A percentile compares a stretch with the other conserved stretches of the same genome.
Conservation (phyloP, 2,888 invertebrate species). For the Gasteruption jaculator region DNA sequence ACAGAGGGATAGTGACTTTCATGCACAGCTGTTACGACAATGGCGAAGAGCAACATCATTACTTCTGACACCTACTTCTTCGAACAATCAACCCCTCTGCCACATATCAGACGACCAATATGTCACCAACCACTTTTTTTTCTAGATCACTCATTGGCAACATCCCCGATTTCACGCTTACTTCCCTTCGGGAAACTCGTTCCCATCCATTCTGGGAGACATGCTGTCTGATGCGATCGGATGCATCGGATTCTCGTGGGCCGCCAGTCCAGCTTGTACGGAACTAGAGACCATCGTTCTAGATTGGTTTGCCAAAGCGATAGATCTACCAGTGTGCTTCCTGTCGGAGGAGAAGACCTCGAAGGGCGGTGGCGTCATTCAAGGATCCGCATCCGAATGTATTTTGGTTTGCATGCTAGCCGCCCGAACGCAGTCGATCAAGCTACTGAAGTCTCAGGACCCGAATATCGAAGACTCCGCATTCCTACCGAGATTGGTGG, state of each 20-base stretch:
- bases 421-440: constrained; percentile 69
- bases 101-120: too few relatives aligned
- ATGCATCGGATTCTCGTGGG: constrained; percentile 97
- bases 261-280: constrained; percentile 81
- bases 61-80: too few relatives aligned
- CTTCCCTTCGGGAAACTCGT: constrained; percentile 96
- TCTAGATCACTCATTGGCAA: constrained; percentile 86
- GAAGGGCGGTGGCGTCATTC: constrained; percentile 75
- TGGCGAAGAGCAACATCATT: too few relatives aligned
- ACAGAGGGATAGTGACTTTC: too few relatives aligned
- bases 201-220: constrained; percentile 94
- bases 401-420: constrained; percentile 74
- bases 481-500: constrained; percentile 72
- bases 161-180: constrained; percentile 99
- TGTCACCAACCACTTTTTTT: too few relatives aligned
- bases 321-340: constrained; percentile 71
- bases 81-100: too few relatives aligned
- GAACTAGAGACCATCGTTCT: constrained; percentile 79
- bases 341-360: constrained; percentile 55
- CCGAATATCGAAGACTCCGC: constrained; percentile 62
- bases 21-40: too few relatives aligned
- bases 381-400: constrained; percentile 81
- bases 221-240: constrained; percentile 96
- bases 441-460: constrained; percentile 58
- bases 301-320: constrained; percentile 76